Conservation (phyloP, 2,888 invertebrate genomes). For the Eupithecia exiguata region DNA sequence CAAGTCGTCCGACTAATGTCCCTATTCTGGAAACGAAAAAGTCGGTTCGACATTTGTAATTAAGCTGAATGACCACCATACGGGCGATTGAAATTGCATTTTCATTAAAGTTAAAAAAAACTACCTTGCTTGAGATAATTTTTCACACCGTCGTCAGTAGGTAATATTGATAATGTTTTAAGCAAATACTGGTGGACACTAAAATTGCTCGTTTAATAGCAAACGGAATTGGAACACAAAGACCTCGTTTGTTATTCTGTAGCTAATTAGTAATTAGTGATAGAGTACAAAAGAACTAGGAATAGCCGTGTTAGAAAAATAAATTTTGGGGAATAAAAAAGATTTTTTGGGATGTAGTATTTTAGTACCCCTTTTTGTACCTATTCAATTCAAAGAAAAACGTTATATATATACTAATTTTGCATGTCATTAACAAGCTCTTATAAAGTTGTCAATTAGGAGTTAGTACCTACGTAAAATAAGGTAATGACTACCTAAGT, state of each 20-base stretch:
- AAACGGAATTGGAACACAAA: constrained; percentile 18
- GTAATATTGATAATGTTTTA: neutral
- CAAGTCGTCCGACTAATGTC: constrained; percentile 53
- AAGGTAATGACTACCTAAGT: no score
- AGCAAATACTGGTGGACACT: neutral
- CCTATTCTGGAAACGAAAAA: constrained; percentile 51
- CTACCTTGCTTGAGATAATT: neutral
- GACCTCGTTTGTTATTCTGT: constrained; percentile 18
- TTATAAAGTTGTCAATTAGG: neutral
- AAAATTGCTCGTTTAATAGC: constrained; percentile 1
- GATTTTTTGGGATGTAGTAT: neutral
- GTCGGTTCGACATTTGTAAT: constrained; percentile 24
- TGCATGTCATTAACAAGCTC: neutral
- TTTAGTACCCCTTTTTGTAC: neutral
- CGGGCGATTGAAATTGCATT: neutral
- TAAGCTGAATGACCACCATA: constrained; percentile 16
- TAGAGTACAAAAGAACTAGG: constrained; percentile 7
- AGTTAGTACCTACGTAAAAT: no score
- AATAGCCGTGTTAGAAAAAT: neutral
- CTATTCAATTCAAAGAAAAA: neutral
- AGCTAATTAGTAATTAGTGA: constrained; percentile 14
- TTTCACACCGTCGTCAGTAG: neutral
- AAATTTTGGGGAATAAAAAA: neutral
- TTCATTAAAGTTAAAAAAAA: neutral
- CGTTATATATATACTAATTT: neutral